Conservation (phyloP, 2,888 invertebrate species). For the Tachystola acroxantha region DNA sequence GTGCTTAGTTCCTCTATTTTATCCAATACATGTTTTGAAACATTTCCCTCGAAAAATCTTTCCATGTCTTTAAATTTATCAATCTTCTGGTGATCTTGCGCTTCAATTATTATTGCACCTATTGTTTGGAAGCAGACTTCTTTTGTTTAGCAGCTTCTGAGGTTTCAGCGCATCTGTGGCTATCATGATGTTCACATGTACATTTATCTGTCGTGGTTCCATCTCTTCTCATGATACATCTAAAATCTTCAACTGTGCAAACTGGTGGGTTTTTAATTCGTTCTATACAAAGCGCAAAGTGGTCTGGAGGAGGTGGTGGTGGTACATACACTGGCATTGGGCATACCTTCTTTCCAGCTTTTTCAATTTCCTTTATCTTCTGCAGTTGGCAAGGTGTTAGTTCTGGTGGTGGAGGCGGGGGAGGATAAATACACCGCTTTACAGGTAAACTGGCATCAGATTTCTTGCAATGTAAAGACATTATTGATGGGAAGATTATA, state of each 20-base stretch:
- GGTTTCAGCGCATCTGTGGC: constrained; percentile 22
- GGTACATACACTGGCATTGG: constrained; percentile 28
- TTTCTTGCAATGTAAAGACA: neutral
- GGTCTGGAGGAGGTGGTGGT: constrained; percentile 29
- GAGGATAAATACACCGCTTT: neutral
- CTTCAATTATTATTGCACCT: constrained; percentile 14
- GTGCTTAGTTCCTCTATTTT: no score
- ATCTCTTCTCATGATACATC: constrained; percentile 31
- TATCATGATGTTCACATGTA: constrained; percentile 38
- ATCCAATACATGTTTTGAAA: no score
- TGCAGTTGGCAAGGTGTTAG: constrained; percentile 39
- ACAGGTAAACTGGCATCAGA: neutral
- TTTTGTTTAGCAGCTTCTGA: no score
- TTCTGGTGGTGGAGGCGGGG: constrained; percentile 29
- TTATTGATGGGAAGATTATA: no score
- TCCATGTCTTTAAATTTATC: no score
- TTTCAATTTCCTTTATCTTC: constrained; percentile 27
- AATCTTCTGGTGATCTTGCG: constrained; percentile 15
- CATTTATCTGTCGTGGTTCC: constrained; percentile 18
- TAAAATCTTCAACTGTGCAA: constrained; percentile 14
- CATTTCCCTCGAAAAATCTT: no score
- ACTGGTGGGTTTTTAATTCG: constrained; percentile 45
- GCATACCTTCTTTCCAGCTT: constrained; percentile 45
- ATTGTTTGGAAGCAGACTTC: no score
- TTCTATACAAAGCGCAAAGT: constrained; percentile 46